A percentile compares a stretch with the other conserved stretches of the same genome.
Conservation (phyloP, 2,113 vertebrate species). For the Ceratotherium simum region DNA sequence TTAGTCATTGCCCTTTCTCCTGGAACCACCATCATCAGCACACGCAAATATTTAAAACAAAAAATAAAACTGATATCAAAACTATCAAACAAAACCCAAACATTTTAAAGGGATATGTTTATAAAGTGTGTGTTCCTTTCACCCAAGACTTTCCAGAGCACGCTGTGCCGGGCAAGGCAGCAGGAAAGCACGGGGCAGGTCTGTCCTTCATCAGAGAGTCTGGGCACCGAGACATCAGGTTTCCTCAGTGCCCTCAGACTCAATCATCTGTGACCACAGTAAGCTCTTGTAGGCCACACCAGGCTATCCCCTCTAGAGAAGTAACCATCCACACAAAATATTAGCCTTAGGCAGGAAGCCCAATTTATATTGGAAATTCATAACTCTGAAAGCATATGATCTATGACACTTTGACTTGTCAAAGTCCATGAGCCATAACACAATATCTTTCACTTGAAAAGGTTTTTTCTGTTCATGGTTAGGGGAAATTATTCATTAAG, state of each 20-base stretch:
- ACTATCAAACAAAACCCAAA: neutral
- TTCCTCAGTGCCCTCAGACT: no score
- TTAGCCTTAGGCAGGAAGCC: neutral
- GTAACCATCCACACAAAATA: no score
- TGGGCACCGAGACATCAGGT: no score
- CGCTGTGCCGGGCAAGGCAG: neutral
- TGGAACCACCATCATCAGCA: neutral
- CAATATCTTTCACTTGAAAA: neutral
- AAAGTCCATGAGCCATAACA: neutral
- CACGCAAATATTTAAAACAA: neutral
- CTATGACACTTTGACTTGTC: neutral
- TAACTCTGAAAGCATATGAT: neutral
- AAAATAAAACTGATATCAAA: neutral
- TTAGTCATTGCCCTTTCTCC: neutral
- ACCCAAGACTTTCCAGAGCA: neutral
- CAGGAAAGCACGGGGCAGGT: neutral
- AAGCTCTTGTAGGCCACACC: neutral
- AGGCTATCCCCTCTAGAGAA: neutral
- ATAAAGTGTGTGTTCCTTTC: neutral
- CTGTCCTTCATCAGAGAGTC: neutral
- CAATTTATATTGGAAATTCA: neutral
- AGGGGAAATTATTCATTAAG: constrained; percentile 50
- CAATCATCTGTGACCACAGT: neutral
- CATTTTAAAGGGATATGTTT: neutral
- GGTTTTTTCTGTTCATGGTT: constrained; percentile 1